Base-by-base conservation (phyloP, 2,797 vertebrate genomes). In the Oreonectes daqikongensis region DNA sequence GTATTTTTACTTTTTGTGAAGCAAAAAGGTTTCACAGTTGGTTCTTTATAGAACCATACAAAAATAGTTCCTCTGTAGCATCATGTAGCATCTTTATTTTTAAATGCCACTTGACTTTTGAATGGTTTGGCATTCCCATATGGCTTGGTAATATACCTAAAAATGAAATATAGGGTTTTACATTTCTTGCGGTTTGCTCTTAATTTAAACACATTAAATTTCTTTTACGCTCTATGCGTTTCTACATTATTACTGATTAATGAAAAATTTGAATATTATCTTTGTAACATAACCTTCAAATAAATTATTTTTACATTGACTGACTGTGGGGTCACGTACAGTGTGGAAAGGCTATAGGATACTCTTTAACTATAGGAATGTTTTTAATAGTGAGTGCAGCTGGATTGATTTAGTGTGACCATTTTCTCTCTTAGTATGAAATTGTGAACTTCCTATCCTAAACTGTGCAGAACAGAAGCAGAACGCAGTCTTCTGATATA, bases 381-480 rank as follows among this genome's bases (percentile, higher is more conserved):
- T 82, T 75, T 59, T 55, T 67, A 48, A 32, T 14, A 15, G 72
- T 75, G 50, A 65, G n/a, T 48, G n/a, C 26, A 59, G 70, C 28
- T 18, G 24, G 38, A 28, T 18, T 38, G 38, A 59, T 77, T 72
- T 30, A 14, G 64, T 78, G 44, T 78, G 55, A 42, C n/a, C 79
- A 60, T 76, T 84, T 81, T 87, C 85, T 75, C 80, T 57, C 77
- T 66, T 35, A 7, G 81, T 84, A 83, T 85, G 48, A 6, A 78
- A 79, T 50, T 5, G 32, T 63, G 42, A 30, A 70, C 63, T 77
- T 82, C 84, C 85, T 87, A 59, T 84, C 76, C 77, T 79, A 60
- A 84, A 86, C 83, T 77, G 85, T 86, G 86, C 88, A 85, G 84
- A 87, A 87, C 24, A 60, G 40, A 48, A 48, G 42, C 69, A 35